Percentiles rank a stretch among this genome's conserved stretches.
phyloP scores from a whole-genome alignment of 1,140 invertebrate genomes.

The Drosophila miranda region DNA sequence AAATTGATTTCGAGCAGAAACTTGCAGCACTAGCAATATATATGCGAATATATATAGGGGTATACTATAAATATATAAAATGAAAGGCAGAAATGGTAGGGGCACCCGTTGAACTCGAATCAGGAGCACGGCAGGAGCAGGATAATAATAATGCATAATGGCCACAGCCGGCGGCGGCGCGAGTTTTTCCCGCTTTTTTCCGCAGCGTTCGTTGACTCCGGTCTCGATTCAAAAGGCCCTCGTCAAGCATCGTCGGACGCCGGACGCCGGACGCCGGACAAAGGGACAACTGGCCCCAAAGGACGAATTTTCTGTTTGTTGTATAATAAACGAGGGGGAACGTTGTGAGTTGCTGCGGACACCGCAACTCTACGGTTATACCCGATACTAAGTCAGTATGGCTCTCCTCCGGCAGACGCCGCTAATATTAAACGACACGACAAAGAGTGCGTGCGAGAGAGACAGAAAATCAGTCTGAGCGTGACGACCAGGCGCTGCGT shows the following conservation, averaged over 20 bases:
- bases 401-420: no score
- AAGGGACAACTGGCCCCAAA: constrained; percentile 51
- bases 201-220: constrained; percentile 68
- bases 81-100: constrained; percentile 4
- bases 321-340: no score
- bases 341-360: no score
- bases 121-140: constrained; percentile 28
- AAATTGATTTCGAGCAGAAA: constrained; percentile 79
- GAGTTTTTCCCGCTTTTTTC: constrained; percentile 49
- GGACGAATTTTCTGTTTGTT: constrained; percentile 68
- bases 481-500: no score
- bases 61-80: constrained; percentile 1
- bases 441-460: no score
- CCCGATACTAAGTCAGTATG: no score
- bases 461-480: no score
- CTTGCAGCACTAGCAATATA: constrained; percentile 62
- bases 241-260: constrained; percentile 10
- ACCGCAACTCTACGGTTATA: no score
- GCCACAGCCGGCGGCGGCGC: constrained; percentile 60
- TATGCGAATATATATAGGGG: constrained; percentile 16
- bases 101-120: constrained; percentile 2
- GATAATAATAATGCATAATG: constrained; percentile 79
- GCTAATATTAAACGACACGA: no score
- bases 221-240: constrained; percentile 48
- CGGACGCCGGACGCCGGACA: constrained; percentile 25